Evolutionary conservation across 2,888 invertebrate species (phyloP).

Genomic region (Tyria jacobaeae): DNA sequence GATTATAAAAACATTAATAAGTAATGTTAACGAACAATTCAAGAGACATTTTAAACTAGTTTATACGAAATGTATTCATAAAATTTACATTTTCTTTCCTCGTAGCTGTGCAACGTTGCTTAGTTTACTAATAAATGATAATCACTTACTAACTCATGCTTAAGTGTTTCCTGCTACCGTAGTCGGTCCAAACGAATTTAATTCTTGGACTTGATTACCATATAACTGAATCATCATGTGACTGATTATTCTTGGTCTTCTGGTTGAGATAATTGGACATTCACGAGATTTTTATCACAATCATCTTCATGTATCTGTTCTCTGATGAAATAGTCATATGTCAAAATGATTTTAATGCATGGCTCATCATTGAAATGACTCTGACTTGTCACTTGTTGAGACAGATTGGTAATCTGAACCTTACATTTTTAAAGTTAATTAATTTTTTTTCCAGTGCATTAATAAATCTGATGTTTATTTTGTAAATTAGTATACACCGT

Average conservation of each 20-base stretch:
- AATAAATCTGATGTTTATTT: background rate
- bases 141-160: constrained; percentile 76
- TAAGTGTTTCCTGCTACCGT: constrained; percentile 82
- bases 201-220: constrained; percentile 77
- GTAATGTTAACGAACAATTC: constrained; percentile 15
- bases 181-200: constrained; percentile 67
- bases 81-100: constrained; percentile 56
- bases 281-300: constrained; percentile 26
- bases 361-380: constrained; percentile 16
- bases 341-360: constrained; percentile 19
- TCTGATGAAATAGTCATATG: constrained; percentile 14
- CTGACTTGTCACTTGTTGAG: constrained; percentile 3
- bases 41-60: constrained; percentile 19
- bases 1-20: background rate
- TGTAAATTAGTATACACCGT: no score
- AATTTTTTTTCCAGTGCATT: background rate
- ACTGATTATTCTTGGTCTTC: constrained; percentile 53
- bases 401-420: constrained; percentile 7
- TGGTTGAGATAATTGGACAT: constrained; percentile 42
- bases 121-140: constrained; percentile 77
- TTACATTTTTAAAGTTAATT: background rate
- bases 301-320: constrained; percentile 33
- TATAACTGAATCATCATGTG: constrained; percentile 65
- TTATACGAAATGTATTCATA: constrained; percentile 49
- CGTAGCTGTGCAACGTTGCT: constrained; percentile 31